Conservation (phyloP, 2,888 invertebrate species). For the Pollenia griseotomentosa region DNA sequence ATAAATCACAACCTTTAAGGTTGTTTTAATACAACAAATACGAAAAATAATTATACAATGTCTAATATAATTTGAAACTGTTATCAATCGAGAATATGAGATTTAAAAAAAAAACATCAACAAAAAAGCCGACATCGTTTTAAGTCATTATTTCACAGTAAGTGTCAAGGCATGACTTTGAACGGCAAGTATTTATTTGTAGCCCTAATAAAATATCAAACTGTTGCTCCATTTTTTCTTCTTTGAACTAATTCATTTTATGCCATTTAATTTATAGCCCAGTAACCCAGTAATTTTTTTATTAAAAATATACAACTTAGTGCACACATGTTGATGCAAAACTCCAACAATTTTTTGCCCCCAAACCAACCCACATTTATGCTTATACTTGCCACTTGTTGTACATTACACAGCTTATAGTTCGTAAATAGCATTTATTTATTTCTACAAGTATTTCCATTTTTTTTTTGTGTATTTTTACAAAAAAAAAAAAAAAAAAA, state of each 20-base stretch:
- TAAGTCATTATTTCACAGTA: too few relatives aligned
- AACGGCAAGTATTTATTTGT: too few relatives aligned
- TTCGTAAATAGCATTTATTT: slow-evolving; percentile 29
- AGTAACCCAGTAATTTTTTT: slow-evolving; percentile 46
- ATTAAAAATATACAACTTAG: background rate
- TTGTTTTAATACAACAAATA: too few relatives aligned
- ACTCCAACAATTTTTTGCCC: background rate
- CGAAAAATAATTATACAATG: too few relatives aligned
- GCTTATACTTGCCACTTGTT: slow-evolving; percentile 30
- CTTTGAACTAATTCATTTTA: background rate
- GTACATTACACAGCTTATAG: background rate
- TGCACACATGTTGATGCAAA: background rate
- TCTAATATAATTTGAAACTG: too few relatives aligned
- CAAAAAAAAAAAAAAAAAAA: background rate
- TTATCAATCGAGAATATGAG: too few relatives aligned
- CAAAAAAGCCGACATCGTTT: too few relatives aligned
- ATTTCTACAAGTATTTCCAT: slow-evolving; percentile 10
- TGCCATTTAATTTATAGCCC: slow-evolving; percentile 45
- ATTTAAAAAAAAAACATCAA: too few relatives aligned
- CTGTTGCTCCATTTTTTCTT: background rate
- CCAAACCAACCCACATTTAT: slow-evolving; percentile 51
- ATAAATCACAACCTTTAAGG: too few relatives aligned
- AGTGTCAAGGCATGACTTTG: too few relatives aligned
- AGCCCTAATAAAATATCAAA: slow-evolving; percentile 38
- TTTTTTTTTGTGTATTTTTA: slow-evolving; percentile 7